A percentile compares a stretch with the other conserved stretches of the same genome.
These are phyloP conservation scores for Dicrurus megarhynchus DNA, from an alignment of 2,113 vertebrate species.

Conservation along the genomic window DNA sequence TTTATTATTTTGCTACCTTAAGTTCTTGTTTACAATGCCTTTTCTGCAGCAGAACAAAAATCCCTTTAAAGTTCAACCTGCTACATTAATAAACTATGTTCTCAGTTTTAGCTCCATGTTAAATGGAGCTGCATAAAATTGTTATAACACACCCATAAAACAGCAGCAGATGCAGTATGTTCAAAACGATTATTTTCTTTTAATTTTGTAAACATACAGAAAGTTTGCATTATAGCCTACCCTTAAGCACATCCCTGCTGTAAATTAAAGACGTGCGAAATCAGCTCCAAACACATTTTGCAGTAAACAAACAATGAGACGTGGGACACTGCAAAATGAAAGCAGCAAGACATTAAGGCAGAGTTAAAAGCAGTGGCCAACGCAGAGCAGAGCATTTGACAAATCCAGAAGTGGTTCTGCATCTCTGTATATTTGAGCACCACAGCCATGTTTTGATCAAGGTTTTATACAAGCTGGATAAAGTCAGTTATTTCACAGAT, in stretches of 20 bases:
- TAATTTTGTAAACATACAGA: neutral
- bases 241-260: neutral
- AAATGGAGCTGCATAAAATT: conserved; percentile 28
- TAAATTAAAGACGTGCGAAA: neutral
- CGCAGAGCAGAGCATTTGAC: neutral
- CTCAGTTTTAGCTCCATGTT: neutral
- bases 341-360: neutral
- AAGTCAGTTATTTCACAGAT: neutral
- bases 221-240: neutral
- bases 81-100: neutral
- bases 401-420: neutral
- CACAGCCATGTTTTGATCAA: neutral
- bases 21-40: neutral
- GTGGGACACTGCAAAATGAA: neutral
- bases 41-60: neutral
- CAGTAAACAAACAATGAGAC: neutral
- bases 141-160: conserved; percentile 13
- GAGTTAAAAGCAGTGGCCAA: neutral
- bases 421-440: neutral
- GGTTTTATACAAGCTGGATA: neutral
- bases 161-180: neutral
- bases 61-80: neutral
- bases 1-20: neutral
- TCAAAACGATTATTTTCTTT: conserved; percentile 12
- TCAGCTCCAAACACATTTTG: neutral